A percentile compares a stretch with the other conserved stretches of the same genome.
Conservation (phyloP, 2,888 invertebrate species). For the Apamea sordens region DNA sequence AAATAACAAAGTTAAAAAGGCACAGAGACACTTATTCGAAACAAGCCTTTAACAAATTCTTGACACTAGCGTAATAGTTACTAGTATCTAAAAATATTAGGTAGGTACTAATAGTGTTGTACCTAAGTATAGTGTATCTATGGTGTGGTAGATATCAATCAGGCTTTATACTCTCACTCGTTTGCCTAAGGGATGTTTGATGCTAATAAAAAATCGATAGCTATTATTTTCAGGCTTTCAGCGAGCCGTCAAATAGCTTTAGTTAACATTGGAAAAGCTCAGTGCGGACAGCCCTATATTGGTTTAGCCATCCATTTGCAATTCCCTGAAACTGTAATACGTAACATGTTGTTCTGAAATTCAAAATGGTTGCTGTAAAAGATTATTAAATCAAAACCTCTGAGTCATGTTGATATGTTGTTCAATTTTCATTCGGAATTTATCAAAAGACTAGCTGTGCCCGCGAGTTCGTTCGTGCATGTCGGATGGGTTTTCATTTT, state of each 20-base stretch:
- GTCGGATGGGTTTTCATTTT: too few relatives aligned
- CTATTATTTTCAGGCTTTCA: constrained; percentile 52
- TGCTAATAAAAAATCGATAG: constrained; percentile 44
- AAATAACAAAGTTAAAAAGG: too few relatives aligned
- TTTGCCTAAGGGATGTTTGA: constrained; percentile 51
- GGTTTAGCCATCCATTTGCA: constrained; percentile 21
- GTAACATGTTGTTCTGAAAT: constrained; percentile 1
- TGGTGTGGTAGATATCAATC: constrained; percentile 13
- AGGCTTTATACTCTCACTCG: constrained; percentile 27
- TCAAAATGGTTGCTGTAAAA: neutral
- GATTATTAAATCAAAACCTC: neutral
- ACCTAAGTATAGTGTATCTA: neutral
- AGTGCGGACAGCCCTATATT: constrained; percentile 9
- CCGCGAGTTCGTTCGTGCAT: too few relatives aligned
- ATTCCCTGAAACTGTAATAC: constrained; percentile 2
- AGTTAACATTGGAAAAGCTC: constrained; percentile 14
- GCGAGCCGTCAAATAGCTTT: constrained; percentile 22
- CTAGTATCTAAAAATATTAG: neutral
- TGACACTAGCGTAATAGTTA: neutral
- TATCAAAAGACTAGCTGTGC: neutral
- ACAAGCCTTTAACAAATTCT: neutral
- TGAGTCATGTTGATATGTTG: neutral
- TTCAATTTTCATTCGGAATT: neutral
- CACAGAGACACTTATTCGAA: neutral
- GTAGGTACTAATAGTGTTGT: constrained; percentile 3